These are phyloP conservation scores for Amphimedon queenslandica DNA, from an alignment of 37 sponge, comb jelly and placozoan genomes.

Conservation along the genomic window DNA sequence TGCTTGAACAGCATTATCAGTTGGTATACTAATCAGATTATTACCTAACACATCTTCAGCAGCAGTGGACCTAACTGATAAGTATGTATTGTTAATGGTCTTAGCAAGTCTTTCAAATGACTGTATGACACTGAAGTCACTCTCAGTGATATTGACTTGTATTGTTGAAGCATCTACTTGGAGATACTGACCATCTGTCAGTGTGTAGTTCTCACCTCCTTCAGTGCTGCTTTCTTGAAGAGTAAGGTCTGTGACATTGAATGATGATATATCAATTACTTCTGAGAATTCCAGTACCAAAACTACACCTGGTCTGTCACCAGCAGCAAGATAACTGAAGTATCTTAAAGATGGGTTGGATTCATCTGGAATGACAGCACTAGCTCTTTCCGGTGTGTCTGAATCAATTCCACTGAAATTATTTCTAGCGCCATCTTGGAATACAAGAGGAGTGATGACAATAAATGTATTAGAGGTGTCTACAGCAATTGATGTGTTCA, in stretches of 20 bases:
- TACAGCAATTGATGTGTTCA: constrained; percentile 42
- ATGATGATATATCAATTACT: constrained; percentile 47
- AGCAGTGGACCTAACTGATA: constrained; percentile 38
- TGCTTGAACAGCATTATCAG: constrained; percentile 48
- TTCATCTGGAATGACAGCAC: constrained; percentile 30
- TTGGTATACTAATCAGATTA: constrained; percentile 32
- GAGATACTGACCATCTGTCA: constrained; percentile 35
- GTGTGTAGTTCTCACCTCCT: constrained; percentile 12
- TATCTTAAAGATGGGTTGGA: constrained; percentile 36
- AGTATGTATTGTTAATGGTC: constrained; percentile 49
- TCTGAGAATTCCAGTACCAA: constrained; percentile 67
- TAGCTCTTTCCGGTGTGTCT: constrained; percentile 31
- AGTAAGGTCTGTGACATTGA: constrained; percentile 38
- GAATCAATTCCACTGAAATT: constrained; percentile 49
- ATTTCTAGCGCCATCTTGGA: constrained; percentile 58
- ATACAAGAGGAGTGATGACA: constrained; percentile 40
- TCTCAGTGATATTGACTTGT: constrained; percentile 50
- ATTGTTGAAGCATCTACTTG: constrained; percentile 19
- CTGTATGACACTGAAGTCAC: constrained; percentile 45
- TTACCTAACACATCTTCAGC: constrained; percentile 45
- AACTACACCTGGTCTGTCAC: constrained; percentile 69
- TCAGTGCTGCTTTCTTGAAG: constrained; percentile 36
- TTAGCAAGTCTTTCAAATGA: constrained; percentile 36
- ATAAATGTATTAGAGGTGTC: constrained; percentile 43
- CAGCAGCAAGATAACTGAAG: constrained; percentile 62